Evolutionary conservation across 2,888 invertebrate species (phyloP), one percentile per base, ranked within the genome.

Genomic region (Megaustenia siamemsis): DNA sequence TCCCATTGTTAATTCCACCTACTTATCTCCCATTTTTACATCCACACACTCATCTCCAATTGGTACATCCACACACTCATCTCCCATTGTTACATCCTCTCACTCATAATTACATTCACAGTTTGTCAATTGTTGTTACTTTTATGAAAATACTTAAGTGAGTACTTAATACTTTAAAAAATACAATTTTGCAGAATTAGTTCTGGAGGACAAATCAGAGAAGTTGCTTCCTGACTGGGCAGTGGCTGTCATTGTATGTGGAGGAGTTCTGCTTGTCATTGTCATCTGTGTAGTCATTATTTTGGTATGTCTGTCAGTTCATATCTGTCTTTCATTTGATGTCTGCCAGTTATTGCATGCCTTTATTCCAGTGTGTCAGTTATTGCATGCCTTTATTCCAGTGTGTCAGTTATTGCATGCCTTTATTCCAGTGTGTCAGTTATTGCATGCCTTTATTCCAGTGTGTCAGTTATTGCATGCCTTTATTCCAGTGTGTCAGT

Each of bases 231-330:
- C 82, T 0, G 66, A 82, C 83, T 86, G 86, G 86, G 86, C 73
- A 21, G 79, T 86, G 6, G 86, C 86, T 10, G 79, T 91, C 24
- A 92, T 92, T 45, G 91, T 89, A 3, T 92, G 92, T 86, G 90
- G 90, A 38, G 84, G 86, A 0, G 86, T 90, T 2, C 87, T 92
- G 6, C 85, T 92, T 0, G 35, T 92, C 28, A 90, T 92, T 88
- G 82, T 91, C 0, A 38, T 91, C 60, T 84, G 86, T 56, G 84
- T 90, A 86, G 88, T 91, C 71, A 89, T 88, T 81, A 88, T 91
- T 1, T 75, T 91, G 90, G 91, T 92, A 87, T 89, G 91, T 87
- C 10, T 28, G n/a, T 12, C n/a, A n/a, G 24, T 56, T 2, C 24
- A n/a, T 56, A 24, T 76, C 12, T 0, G 32, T 49, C 28, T 53